Percentiles rank a stretch among this genome's conserved stretches.
Conservation (phyloP, 92 coral and sea anemone genomes). For the Parazoanthus atlanticus region DNA sequence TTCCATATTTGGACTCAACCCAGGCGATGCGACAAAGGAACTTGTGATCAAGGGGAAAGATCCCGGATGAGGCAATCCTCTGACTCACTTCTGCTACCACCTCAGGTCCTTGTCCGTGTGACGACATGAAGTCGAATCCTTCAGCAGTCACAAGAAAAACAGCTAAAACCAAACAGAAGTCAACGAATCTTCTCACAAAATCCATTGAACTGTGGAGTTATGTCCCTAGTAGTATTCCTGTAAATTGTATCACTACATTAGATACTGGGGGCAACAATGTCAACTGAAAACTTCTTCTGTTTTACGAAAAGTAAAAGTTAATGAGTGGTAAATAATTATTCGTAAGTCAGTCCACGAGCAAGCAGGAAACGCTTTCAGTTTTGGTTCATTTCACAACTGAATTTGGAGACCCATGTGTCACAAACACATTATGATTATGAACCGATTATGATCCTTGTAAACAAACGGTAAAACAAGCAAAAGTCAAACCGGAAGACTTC, state of each 20-base stretch:
- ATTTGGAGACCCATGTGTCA: no score
- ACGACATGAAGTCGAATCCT: neutral
- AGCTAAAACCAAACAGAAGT: neutral
- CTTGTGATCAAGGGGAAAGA: conserved; percentile 69
- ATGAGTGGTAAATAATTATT: no score
- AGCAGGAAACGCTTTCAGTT: no score
- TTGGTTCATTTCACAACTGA: no score
- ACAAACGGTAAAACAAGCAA: no score
- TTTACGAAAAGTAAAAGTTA: no score
- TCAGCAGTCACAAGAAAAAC: neutral
- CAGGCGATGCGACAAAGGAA: conserved; percentile 82
- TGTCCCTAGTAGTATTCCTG: neutral
- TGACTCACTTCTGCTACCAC: conserved; percentile 59
- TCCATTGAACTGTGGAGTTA: neutral
- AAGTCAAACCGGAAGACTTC: no score
- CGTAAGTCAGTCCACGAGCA: no score
- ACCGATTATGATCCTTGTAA: no score
- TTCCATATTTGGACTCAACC: conserved; percentile 84
- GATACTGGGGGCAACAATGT: no score
- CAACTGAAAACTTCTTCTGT: no score
- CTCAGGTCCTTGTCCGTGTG: conserved; percentile 51
- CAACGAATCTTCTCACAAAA: conserved; percentile 5
- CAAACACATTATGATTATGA: no score
- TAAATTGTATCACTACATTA: neutral
- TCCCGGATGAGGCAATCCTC: conserved; percentile 44